Evolutionary conservation across 1,140 invertebrate species (phyloP).

Genomic region (Macrobrachium nipponense): DNA sequence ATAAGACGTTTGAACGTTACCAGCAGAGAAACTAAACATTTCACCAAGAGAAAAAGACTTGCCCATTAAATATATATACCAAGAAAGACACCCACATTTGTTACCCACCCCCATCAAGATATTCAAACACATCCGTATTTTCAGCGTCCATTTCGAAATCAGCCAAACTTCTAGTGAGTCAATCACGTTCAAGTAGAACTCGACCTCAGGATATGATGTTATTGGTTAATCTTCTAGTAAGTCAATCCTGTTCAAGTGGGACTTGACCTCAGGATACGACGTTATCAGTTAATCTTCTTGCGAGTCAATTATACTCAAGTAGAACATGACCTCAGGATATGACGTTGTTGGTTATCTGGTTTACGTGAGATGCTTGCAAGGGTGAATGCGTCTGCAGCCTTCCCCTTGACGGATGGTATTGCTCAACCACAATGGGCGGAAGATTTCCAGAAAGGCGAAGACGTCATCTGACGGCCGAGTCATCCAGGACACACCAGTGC

Average conservation of each 20-base stretch:
- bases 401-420: not conserved
- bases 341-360: not conserved
- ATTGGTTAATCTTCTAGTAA: too few relatives aligned
- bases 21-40: too few relatives aligned
- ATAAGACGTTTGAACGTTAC: too few relatives aligned
- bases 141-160: too few relatives aligned
- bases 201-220: not conserved
- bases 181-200: not conserved
- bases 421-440: conserved; percentile 46
- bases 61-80: too few relatives aligned
- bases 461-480: conserved; percentile 13
- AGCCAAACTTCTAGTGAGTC: too few relatives aligned
- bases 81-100: too few relatives aligned
- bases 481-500: conserved; percentile 37
- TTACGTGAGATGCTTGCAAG: not conserved
- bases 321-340: not conserved
- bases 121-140: too few relatives aligned
- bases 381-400: conserved; percentile 26
- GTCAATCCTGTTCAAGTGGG: not conserved
- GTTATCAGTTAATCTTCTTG: too few relatives aligned
- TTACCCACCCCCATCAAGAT: too few relatives aligned
- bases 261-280: not conserved
- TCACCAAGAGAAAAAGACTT: too few relatives aligned
- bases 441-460: conserved; percentile 31
- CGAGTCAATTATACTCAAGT: too few relatives aligned